Conservation (phyloP, 2,113 vertebrate genomes). For the Stigmatopora nigra region DNA sequence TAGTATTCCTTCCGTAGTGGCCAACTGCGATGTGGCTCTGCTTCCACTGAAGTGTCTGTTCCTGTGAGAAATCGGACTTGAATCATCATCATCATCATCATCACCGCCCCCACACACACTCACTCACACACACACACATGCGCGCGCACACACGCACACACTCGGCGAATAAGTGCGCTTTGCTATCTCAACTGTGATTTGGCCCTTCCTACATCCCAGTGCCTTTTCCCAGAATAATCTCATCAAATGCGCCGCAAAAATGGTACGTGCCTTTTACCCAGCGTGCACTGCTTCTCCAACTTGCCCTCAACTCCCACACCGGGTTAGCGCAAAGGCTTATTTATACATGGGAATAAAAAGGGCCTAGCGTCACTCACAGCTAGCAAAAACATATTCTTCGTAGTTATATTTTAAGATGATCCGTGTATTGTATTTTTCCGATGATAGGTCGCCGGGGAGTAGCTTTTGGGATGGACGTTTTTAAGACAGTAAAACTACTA, state of each 20-base stretch:
- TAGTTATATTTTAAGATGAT: no score
- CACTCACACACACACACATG: conserved; percentile 9
- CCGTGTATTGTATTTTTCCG: no score
- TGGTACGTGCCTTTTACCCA: neutral
- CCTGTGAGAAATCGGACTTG: conserved; percentile 60
- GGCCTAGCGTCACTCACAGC: neutral
- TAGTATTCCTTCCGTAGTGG: conserved; percentile 17
- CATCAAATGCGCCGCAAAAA: neutral
- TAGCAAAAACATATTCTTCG: neutral
- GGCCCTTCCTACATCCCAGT: conserved; percentile 8
- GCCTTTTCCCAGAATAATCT: conserved; percentile 11
- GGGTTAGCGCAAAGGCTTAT: neutral
- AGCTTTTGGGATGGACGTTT: no score
- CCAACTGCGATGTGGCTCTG: conserved; percentile 48
- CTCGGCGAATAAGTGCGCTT: conserved; percentile 3
- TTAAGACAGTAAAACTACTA: no score
- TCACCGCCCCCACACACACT: conserved; percentile 34
- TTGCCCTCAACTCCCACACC: conserved; percentile 1
- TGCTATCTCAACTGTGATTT: conserved; percentile 22
- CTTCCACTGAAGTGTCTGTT: conserved; percentile 53
- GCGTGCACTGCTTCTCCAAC: neutral
- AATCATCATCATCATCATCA: conserved; percentile 62
- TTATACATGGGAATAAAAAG: neutral
- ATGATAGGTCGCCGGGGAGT: no score
- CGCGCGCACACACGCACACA: neutral